These are phyloP conservation scores for Girardinus metallicus DNA, from an alignment of 2,797 vertebrate genomes.

Conservation along the genomic window DNA sequence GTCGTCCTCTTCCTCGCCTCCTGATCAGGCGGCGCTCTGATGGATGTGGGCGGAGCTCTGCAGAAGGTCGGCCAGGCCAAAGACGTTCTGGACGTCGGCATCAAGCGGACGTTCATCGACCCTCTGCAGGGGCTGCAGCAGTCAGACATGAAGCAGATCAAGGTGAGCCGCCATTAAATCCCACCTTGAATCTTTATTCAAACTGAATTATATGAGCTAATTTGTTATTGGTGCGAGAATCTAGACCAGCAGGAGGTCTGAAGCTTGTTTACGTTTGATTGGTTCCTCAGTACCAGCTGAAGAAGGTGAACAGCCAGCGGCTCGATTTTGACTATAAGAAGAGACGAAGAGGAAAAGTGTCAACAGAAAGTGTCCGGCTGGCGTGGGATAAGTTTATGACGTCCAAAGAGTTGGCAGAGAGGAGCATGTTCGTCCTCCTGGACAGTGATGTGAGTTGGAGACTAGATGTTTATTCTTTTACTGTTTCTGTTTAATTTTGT, in stretches of 20 bases:
- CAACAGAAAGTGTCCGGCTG: constrained; percentile 86
- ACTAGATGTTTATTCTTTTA: not conserved
- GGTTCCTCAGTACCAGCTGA: constrained; percentile 86
- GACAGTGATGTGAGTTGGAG: constrained; percentile 89
- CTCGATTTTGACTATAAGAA: constrained; percentile 95
- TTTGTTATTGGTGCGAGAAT: not conserved
- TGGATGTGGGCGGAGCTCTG: constrained; percentile 88
- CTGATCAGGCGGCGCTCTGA: constrained; percentile 81
- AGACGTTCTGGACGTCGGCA: constrained; percentile 87
- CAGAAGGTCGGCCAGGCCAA: constrained; percentile 90
- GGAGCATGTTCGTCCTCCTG: constrained; percentile 92
- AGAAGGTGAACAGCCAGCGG: constrained; percentile 90
- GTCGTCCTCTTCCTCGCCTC: not conserved
- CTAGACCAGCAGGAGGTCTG: not conserved
- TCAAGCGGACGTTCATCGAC: constrained; percentile 91
- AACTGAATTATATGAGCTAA: not conserved
- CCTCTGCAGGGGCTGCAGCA: constrained; percentile 91
- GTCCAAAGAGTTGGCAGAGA: constrained; percentile 90
- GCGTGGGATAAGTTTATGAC: constrained; percentile 86
- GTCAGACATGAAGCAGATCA: constrained; percentile 92
- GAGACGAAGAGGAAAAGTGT: constrained; percentile 88
- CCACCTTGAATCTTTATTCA: not conserved
- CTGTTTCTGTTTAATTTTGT: not conserved
- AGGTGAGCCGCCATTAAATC: constrained; percentile 68
- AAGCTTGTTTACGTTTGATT: not conserved